Evolutionary conservation across 2,888 invertebrate genomes (phyloP).

Genomic region (Chaetogeoica ovagalla): DNA sequence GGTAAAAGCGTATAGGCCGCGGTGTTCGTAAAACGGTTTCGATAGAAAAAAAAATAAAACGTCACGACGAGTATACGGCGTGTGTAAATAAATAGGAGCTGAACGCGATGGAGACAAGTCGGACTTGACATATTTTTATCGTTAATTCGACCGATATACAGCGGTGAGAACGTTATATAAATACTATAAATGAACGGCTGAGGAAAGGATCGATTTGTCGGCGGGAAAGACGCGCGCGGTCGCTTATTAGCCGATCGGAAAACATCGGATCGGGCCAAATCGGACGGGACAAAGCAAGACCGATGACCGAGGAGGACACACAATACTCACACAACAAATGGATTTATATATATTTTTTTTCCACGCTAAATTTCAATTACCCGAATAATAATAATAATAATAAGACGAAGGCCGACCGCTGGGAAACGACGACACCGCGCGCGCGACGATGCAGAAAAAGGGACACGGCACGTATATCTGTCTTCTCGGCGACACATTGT

Average conservation of each 20-base stretch:
- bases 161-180: too few relatives aligned
- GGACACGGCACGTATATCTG: not conserved
- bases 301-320: not conserved
- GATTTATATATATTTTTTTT: not conserved
- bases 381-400: constrained; percentile 1
- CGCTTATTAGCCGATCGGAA: not conserved
- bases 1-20: too few relatives aligned
- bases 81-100: too few relatives aligned
- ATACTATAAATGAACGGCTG: not conserved
- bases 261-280: too few relatives aligned
- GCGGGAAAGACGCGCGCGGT: too few relatives aligned
- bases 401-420: not conserved
- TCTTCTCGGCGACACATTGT: not conserved
- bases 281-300: not conserved
- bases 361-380: constrained; percentile 16
- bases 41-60: too few relatives aligned
- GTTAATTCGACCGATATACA: too few relatives aligned
- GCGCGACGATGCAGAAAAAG: constrained; percentile 2
- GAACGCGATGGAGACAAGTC: too few relatives aligned
- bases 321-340: too few relatives aligned
- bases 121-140: too few relatives aligned
- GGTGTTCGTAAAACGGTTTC: too few relatives aligned
- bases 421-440: not conserved
- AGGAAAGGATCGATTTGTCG: not conserved
- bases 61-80: too few relatives aligned